These are phyloP conservation scores for Macrophya annulata DNA, from an alignment of 2,888 invertebrate genomes.

Conservation along the genomic window DNA sequence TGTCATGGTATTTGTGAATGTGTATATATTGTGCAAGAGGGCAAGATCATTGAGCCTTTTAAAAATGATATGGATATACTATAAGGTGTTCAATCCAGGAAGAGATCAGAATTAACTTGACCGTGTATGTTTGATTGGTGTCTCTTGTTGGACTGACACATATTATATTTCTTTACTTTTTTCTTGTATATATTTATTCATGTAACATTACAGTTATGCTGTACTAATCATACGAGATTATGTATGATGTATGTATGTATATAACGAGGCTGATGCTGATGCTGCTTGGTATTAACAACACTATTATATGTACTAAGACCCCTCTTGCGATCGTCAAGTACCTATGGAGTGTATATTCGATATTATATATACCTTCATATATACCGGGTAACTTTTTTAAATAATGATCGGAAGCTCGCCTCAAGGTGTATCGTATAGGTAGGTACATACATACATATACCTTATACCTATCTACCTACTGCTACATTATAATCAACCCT, in stretches of 20 bases:
- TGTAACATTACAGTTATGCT: not conserved
- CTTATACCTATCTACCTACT: not conserved
- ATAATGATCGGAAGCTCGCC: constrained; percentile 42
- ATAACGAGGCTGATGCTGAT: not conserved
- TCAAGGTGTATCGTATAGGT: not conserved
- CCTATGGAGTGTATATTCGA: not conserved
- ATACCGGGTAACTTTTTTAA: not conserved
- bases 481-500: constrained; percentile 37
- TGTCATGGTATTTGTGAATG: constrained; percentile 26
- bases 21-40: not conserved
- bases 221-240: not conserved
- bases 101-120: not conserved
- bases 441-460: no score
- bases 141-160: constrained; percentile 39
- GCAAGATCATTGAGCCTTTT: not conserved
- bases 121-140: constrained; percentile 31
- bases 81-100: not conserved
- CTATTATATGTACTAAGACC: not conserved
- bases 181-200: not conserved
- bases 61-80: not conserved
- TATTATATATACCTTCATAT: not conserved
- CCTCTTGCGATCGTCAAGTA: not conserved
- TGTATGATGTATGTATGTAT: not conserved
- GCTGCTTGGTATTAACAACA: not conserved
- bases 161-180: not conserved